phyloP scores from a whole-genome alignment of 2,797 vertebrate genomes.

The Pagetopsis macropterus region DNA sequence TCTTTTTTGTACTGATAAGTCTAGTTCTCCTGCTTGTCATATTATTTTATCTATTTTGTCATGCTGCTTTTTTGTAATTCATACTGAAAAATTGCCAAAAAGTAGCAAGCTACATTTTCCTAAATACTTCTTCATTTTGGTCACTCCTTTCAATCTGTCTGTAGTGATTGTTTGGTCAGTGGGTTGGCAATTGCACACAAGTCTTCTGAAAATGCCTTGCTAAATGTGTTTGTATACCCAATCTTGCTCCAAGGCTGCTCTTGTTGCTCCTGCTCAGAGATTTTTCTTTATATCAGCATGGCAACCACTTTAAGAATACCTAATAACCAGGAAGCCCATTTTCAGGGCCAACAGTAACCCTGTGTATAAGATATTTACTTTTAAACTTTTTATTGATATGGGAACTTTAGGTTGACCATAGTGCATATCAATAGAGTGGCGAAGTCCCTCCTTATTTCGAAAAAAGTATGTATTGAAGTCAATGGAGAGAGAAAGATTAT shows the following conservation, averaged over 20 bases:
- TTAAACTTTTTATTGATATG: too few species aligned
- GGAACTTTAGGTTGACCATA: not conserved
- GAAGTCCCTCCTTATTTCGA: too few species aligned
- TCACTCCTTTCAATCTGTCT: not conserved
- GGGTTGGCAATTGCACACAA: not conserved
- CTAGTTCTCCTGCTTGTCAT: too few species aligned
- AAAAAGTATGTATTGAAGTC: too few species aligned
- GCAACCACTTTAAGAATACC: not conserved
- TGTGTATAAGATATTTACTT: too few species aligned
- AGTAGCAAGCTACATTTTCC: too few species aligned
- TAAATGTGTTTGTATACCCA: slow-evolving; percentile 10
- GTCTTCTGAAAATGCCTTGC: slow-evolving; percentile 15
- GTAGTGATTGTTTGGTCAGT: not conserved
- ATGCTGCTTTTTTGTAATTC: too few species aligned
- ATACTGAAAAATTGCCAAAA: too few species aligned
- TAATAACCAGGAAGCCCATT: not conserved
- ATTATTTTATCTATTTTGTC: too few species aligned
- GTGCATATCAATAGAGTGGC: not conserved
- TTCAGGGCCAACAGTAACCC: not conserved
- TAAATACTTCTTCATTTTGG: not conserved
- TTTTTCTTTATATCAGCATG: slow-evolving; percentile 19
- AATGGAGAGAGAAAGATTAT: too few species aligned
- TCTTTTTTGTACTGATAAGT: too few species aligned
- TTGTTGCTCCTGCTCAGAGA: not conserved
- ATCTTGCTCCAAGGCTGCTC: not conserved